A percentile compares a stretch with the other conserved stretches of the same genome.
These are phyloP conservation scores for Odobenus rosmarus DNA, from an alignment of 2,113 vertebrate genomes.

Conservation along the genomic window DNA sequence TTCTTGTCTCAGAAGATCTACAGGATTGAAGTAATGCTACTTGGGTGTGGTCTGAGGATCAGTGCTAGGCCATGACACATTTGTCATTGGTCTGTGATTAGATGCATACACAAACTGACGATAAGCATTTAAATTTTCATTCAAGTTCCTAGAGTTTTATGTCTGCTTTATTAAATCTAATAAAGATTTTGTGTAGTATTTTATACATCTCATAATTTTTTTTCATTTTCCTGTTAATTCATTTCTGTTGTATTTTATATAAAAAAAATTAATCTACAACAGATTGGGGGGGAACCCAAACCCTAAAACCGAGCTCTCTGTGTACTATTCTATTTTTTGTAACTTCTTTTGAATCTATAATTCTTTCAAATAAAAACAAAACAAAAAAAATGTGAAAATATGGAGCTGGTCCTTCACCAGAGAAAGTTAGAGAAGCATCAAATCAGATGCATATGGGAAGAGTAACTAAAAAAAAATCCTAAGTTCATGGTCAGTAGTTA, in stretches of 20 bases:
- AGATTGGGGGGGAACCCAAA: background rate
- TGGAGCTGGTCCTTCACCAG: background rate
- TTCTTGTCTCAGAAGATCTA: constrained; percentile 39
- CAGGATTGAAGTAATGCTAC: background rate
- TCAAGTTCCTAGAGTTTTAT: background rate
- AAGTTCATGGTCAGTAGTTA: background rate
- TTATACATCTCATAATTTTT: background rate
- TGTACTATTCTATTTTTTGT: background rate
- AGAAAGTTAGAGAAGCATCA: background rate
- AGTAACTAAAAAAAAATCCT: background rate
- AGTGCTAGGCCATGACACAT: background rate
- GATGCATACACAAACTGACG: background rate
- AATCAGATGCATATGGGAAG: background rate
- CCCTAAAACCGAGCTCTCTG: background rate
- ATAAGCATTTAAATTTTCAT: background rate
- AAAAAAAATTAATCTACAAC: background rate
- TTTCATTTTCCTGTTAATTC: background rate
- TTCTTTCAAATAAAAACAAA: constrained; percentile 38
- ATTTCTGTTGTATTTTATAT: constrained; percentile 34
- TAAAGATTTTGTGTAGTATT: background rate
- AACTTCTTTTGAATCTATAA: constrained; percentile 26
- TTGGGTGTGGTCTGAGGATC: background rate
- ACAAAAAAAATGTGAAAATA: background rate
- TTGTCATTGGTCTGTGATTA: background rate
- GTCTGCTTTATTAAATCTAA: background rate